A percentile compares a stretch with the other conserved stretches of the same genome.
Evolutionary conservation across 2,888 invertebrate species (phyloP).

Genomic region (Andrena hattorfiana): DNA sequence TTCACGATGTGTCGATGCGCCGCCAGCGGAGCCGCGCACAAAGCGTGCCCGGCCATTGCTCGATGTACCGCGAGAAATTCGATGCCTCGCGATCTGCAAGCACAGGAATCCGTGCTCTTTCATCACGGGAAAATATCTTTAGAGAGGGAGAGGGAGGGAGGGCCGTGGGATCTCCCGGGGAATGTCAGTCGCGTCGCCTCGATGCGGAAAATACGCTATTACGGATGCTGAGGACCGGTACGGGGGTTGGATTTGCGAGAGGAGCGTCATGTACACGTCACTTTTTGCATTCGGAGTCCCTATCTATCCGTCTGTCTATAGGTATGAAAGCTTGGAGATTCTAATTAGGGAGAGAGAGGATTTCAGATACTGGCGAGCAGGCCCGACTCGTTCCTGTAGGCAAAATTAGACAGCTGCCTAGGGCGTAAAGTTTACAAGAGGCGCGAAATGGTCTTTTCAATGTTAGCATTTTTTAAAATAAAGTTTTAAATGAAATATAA

Average conservation of each 20-base stretch:
- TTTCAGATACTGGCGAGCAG: too few species aligned
- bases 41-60: slow-evolving; percentile 51
- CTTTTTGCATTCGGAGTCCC: background rate
- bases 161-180: background rate
- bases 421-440: too few species aligned
- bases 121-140: slow-evolving; percentile 42
- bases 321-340: too few species aligned
- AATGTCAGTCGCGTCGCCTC: slow-evolving; percentile 17
- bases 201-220: slow-evolving; percentile 29
- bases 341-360: too few species aligned
- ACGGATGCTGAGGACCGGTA: background rate
- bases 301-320: background rate
- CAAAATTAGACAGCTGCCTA: too few species aligned
- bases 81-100: slow-evolving; percentile 45
- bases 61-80: slow-evolving; percentile 66
- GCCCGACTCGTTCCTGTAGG: too few species aligned
- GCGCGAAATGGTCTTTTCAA: too few species aligned
- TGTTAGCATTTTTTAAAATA: too few species aligned
- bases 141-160: background rate
- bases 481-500: too few species aligned
- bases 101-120: slow-evolving; percentile 56
- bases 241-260: background rate
- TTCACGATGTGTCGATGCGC: slow-evolving; percentile 32
- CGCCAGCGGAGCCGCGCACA: slow-evolving; percentile 44
- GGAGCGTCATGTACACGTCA: background rate